These are phyloP conservation scores for Nezara viridula DNA, from an alignment of 2,888 invertebrate species.

Conservation along the genomic window DNA sequence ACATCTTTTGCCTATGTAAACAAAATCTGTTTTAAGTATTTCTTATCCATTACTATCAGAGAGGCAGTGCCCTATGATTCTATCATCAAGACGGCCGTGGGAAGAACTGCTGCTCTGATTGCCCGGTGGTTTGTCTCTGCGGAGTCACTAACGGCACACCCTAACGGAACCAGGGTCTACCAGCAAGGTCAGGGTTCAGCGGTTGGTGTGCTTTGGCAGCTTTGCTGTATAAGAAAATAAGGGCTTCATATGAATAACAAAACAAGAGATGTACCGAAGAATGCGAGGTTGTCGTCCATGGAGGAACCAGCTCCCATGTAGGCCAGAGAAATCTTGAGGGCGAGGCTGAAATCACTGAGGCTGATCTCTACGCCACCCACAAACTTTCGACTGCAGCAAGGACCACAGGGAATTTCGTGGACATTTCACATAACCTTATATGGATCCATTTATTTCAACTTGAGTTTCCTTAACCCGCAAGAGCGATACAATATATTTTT, in stretches of 20 bases:
- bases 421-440: not conserved
- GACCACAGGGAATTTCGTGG: not conserved
- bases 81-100: not conserved
- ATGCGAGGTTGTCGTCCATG: not conserved
- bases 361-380: slow-evolving; percentile 10
- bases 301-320: slow-evolving; percentile 2
- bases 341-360: not conserved
- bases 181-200: not conserved
- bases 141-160: slow-evolving; percentile 24
- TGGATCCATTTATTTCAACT: not conserved
- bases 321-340: slow-evolving; percentile 21
- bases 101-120: slow-evolving; percentile 20
- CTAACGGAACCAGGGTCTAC: slow-evolving; percentile 1
- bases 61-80: slow-evolving; percentile 10
- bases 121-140: slow-evolving; percentile 25
- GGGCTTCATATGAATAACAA: not conserved
- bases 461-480: not conserved
- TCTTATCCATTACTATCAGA: not conserved
- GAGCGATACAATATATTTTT: no score
- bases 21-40: not conserved
- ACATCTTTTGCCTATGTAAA: no score
- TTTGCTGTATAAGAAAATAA: not conserved
- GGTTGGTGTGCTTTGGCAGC: not conserved
- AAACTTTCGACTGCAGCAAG: not conserved
- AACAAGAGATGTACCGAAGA: not conserved